These are phyloP conservation scores for Elysia chlorotica DNA, from an alignment of 1,140 invertebrate species.

Conservation along the genomic window DNA sequence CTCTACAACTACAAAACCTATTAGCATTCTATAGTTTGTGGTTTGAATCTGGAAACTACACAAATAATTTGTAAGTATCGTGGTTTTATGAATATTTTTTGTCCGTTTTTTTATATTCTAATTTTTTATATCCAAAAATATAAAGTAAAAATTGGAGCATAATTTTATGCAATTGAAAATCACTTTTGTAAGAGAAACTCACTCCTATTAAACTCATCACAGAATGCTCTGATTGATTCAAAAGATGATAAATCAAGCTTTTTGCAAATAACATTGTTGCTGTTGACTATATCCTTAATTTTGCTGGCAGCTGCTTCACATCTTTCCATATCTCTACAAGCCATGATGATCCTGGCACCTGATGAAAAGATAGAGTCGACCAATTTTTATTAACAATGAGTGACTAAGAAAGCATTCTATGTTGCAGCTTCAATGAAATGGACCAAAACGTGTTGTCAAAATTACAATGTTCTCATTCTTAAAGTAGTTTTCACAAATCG, in stretches of 20 bases:
- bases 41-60: no score
- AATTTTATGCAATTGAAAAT: neutral
- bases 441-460: no score
- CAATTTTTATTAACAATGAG: no score
- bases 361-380: constrained; percentile 9
- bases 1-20: no score
- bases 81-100: no score
- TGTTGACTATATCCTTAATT: constrained; percentile 63
- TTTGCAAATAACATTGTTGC: constrained; percentile 68
- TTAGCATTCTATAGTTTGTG: no score
- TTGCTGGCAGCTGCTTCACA: constrained; percentile 68
- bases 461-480: no score
- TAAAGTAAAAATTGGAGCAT: neutral
- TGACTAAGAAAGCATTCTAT: no score
- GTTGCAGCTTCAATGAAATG: no score
- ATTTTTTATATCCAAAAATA: neutral
- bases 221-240: constrained; percentile 53
- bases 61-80: no score
- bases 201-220: constrained; percentile 60
- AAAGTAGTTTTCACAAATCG: no score
- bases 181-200: constrained; percentile 20
- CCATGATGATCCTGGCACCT: constrained; percentile 65
- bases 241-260: constrained; percentile 62
- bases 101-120: no score
- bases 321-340: constrained; percentile 65